phyloP scores from a whole-genome alignment of 2,888 invertebrate species.

The Drosophila robusta region DNA sequence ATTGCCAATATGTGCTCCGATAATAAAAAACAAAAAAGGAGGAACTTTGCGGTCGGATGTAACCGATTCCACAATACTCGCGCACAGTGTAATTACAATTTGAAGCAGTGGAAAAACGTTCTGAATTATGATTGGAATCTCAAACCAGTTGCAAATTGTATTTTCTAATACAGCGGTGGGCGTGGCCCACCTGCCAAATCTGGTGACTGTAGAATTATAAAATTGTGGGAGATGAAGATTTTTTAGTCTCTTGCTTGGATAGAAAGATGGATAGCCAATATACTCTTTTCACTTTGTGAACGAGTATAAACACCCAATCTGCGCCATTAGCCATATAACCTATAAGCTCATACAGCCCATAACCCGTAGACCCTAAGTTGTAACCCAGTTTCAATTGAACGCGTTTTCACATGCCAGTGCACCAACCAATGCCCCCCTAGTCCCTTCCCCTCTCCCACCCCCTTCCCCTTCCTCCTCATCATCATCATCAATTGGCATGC shows the following conservation, averaged over 20 bases:
- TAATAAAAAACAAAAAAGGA: constrained; percentile 20
- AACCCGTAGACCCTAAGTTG: constrained; percentile 63
- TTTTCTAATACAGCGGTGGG: no score
- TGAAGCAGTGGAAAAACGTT: no score
- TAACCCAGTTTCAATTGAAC: constrained; percentile 81
- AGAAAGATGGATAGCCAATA: no score
- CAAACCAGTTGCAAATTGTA: no score
- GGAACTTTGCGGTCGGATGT: neutral
- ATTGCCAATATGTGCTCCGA: constrained; percentile 50
- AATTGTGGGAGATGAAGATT: no score
- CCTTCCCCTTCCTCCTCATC: neutral
- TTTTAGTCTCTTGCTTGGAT: no score
- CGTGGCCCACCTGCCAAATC: no score
- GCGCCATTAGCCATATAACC: constrained; percentile 73
- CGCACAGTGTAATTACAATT: no score
- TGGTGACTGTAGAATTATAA: no score
- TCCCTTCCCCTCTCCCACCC: neutral
- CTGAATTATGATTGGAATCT: no score
- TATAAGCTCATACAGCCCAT: constrained; percentile 66
- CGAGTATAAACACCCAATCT: constrained; percentile 51
- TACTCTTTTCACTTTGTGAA: no score
- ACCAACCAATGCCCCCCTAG: constrained; percentile 31
- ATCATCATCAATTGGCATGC: constrained; percentile 48
- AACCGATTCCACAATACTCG: no score
- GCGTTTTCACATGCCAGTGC: constrained; percentile 80